Conservation (phyloP, 2,797 vertebrate genomes). For the Naso thynnoides region DNA sequence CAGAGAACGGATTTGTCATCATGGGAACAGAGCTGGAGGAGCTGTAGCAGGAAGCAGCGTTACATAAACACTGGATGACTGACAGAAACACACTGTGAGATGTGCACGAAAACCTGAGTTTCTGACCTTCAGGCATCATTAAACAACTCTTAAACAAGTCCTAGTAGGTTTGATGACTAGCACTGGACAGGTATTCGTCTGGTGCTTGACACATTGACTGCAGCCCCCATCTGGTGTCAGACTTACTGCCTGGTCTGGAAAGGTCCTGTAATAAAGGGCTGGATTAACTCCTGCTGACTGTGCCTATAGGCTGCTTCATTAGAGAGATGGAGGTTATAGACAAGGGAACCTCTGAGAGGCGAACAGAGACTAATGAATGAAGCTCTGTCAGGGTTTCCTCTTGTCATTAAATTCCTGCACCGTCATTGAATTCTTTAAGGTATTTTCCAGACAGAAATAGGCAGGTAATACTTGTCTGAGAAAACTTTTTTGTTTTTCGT, state of each 20-base stretch:
- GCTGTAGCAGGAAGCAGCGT: conserved; percentile 41
- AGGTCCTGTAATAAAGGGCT: conserved; percentile 44
- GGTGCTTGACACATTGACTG: conserved; percentile 40
- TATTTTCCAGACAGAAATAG: not conserved
- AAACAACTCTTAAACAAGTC: conserved; percentile 35
- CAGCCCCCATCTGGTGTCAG: conserved; percentile 44
- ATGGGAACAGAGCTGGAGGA: conserved; percentile 23
- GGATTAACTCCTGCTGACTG: conserved; percentile 49
- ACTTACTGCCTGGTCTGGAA: conserved; percentile 42
- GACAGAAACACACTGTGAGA: conserved; percentile 29
- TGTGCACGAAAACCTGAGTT: conserved; percentile 14
- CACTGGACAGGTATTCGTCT: conserved; percentile 19
- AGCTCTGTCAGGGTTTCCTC: conserved; percentile 2
- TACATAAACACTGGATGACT: conserved; percentile 15
- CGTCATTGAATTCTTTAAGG: not conserved
- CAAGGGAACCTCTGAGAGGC: conserved; percentile 17
- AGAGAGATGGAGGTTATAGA: conserved; percentile 17
- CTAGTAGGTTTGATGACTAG: conserved; percentile 30
- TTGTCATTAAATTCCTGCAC: conserved; percentile 4
- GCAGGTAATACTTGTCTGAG: not conserved
- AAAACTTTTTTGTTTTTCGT: not conserved
- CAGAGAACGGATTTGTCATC: not conserved
- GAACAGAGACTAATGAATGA: conserved; percentile 21
- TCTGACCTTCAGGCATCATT: conserved; percentile 55
- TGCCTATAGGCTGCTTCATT: conserved; percentile 49